These are phyloP conservation scores for Petrocephalus schoutedeni DNA, from an alignment of 2,797 vertebrate species.

Conservation along the genomic window DNA sequence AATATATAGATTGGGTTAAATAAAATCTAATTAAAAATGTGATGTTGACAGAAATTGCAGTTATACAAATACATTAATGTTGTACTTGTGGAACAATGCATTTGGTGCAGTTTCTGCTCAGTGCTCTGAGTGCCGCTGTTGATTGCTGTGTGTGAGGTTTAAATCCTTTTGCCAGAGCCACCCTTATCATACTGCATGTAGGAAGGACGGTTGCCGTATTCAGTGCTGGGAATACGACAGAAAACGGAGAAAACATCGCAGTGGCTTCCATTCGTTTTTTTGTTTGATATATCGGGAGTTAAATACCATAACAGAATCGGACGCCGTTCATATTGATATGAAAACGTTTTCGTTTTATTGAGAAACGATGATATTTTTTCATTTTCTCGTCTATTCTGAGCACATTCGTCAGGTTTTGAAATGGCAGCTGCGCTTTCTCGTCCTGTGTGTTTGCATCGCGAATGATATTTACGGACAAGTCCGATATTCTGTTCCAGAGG, in stretches of 20 bases:
- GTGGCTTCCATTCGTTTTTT: neutral
- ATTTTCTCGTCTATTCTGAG: too few species aligned
- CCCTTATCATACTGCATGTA: slow-evolving; percentile 12
- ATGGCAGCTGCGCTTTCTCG: slow-evolving; percentile 43
- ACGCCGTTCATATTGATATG: slow-evolving; percentile 50
- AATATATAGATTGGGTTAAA: neutral
- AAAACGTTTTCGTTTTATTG: slow-evolving; percentile 40
- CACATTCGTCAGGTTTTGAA: slow-evolving; percentile 29
- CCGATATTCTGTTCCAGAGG: slow-evolving; percentile 45
- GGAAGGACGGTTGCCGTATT: neutral
- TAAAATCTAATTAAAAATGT: neutral
- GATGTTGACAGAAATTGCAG: neutral
- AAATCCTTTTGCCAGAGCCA: neutral
- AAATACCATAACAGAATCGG: slow-evolving; percentile 29
- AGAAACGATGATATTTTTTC: too few species aligned
- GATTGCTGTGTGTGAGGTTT: slow-evolving; percentile 24
- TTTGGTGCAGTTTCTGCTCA: neutral
- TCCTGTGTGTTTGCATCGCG: slow-evolving; percentile 47
- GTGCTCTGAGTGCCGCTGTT: slow-evolving; percentile 40
- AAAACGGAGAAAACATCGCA: neutral
- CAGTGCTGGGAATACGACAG: neutral
- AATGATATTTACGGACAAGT: slow-evolving; percentile 42
- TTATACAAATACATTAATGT: neutral
- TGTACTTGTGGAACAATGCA: neutral
- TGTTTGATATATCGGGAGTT: neutral